Base-by-base conservation (phyloP, 1,140 invertebrate genomes). In the Drosophila kanapiae region DNA sequence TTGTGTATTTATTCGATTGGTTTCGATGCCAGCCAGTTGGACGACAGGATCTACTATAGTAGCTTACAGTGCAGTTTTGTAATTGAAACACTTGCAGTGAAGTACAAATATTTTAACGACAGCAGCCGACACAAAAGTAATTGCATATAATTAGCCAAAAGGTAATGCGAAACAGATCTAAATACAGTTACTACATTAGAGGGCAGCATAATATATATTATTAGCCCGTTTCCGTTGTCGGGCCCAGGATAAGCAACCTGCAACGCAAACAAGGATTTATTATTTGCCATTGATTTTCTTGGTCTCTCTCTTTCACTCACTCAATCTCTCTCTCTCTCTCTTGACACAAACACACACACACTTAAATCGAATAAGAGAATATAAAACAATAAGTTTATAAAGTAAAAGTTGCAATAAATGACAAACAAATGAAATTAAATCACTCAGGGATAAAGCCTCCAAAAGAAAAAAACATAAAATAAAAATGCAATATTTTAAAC, bases 391-490 rank as follows among this genome's bases (percentile, higher is more conserved):
- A 88, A 88, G 80, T 85, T 84, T 71, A 90, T 90, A 85, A 90
- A 90, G 62, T 70, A 87, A 87, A 88, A 83, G 78, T 74, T 83
- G 84, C 84, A 90, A 90, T 85, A 90, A 88, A 90, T 90, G 85
- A 90, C 85, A 90, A 90, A 90, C 85, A 90, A 90, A 90, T 83
- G 85, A 90, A 90, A 90, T 90, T 90, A 90, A 90, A 90, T 90
- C 85, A 90, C 85, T 90, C 85, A 90, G 85, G 85, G 85, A 90
- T 90, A 80, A 90, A 90, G 85, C 85, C 85, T 90, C 85, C 85
- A 90, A 90, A 88, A 83, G 79, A 88, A 88, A 51, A 31, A 59
- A 87, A 87, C 42, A 79, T 62, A 87, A 79, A 76, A 80, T 88
- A 82, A 90, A 87, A 90, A 90, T 90, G 85, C 85, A 90, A 90